Percentiles rank a stretch among this genome's conserved stretches.
Evolutionary conservation across 2,113 vertebrate genomes (phyloP).

Genomic region (Odocoileus virginianus): DNA sequence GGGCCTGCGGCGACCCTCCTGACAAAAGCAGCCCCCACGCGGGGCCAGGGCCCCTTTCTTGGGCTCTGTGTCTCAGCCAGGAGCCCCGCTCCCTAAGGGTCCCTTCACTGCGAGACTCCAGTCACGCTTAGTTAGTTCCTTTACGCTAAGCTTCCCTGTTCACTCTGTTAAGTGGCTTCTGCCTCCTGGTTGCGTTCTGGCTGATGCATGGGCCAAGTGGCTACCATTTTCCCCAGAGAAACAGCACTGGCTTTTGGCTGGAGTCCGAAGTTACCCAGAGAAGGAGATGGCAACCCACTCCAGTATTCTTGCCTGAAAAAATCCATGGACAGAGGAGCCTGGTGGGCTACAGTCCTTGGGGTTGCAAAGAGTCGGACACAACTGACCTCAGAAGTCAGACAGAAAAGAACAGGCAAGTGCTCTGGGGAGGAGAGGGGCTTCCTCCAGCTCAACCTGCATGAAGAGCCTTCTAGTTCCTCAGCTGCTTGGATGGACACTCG

Average conservation of each 20-base stretch:
- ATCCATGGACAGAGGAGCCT: background rate
- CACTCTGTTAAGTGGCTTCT: background rate
- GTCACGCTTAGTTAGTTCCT: background rate
- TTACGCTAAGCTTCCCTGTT: background rate
- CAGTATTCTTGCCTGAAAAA: background rate
- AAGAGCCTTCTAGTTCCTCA: background rate
- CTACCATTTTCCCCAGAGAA: background rate
- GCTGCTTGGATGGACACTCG: background rate
- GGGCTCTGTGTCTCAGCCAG: background rate
- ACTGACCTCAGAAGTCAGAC: background rate
- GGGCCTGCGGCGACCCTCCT: background rate
- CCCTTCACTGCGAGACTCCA: background rate
- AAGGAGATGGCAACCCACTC: background rate
- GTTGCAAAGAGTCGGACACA: rapidly evolving
- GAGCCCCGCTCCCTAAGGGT: background rate
- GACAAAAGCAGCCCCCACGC: background rate
- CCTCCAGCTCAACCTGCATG: background rate
- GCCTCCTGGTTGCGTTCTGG: background rate
- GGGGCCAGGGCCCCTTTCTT: background rate
- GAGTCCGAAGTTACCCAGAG: background rate
- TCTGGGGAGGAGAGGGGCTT: rapidly evolving
- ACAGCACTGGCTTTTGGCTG: background rate
- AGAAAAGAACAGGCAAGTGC: background rate
- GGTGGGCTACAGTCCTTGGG: background rate
- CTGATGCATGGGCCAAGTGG: background rate